Evolutionary conservation across 2,113 vertebrate genomes (phyloP), one percentile per base, ranked within the genome.

Genomic region (Phylloscopus whistleri): DNA sequence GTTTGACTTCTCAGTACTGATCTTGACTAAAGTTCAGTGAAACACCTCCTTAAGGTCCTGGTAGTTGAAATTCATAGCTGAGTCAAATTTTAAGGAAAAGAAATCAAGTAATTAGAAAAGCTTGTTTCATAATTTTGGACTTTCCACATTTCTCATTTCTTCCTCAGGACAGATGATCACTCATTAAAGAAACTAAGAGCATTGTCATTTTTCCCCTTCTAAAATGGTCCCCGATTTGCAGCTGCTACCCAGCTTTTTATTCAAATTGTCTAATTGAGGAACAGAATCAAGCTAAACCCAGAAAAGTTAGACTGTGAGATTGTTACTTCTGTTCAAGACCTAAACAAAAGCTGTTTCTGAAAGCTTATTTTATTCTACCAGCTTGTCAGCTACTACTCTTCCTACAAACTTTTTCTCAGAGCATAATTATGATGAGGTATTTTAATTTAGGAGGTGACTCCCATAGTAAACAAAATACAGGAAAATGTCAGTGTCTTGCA

Each of bases 401-500:
- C 62, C n/a, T n/a, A 67, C 24, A 70, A 90, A 67, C 33, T 67
- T 94, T 76, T 18, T 60, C 22, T 85, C 22, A 67, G 33, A 85
- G 13, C 21, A 31, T 49, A 78, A 53, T 39, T 27, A 55, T 35
- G 24, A 31, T 55, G 43, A 59, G 62, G 33, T 51, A 84, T 96
- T 96, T 97, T 91, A 95, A 95, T 52, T 39, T 88, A 64, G 53
- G 60, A 80, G 53, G 44, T 85, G 81, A 78, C 41, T 79, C 53
- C 15, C 10, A 13, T 20, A 64, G 28, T 35, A 84, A 84, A 84
- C 5, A 68, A 33, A 84, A 81, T 35, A 46, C 15, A 75, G 26
- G 51, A 89, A 95, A 94, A 64, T 41, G 16, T 64, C 89, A 82
- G 44, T 89, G 46, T 43, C 27, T 77, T 93, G 70, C 90, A 69